Percentiles rank a stretch among this genome's conserved stretches.
Conservation (phyloP, 2,113 vertebrate genomes). For the Herpailurus yagouaroundi region DNA sequence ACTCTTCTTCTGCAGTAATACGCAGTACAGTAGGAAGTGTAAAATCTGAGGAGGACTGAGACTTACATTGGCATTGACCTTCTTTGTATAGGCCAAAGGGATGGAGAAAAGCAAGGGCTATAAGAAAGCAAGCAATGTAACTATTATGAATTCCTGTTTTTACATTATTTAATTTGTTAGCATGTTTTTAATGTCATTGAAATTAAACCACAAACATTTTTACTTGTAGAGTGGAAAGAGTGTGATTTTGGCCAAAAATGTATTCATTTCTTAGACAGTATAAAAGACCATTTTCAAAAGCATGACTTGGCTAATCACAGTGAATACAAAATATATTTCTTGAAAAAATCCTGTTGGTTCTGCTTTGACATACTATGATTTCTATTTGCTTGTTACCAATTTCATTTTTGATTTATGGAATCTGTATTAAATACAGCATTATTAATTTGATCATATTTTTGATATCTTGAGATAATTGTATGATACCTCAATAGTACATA, state of each 20-base stretch:
- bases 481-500: not conserved
- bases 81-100: not conserved
- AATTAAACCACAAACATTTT: slow-evolving; percentile 20
- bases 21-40: not conserved
- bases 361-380: not conserved
- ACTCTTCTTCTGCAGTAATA: not conserved
- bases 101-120: not conserved
- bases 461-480: not conserved
- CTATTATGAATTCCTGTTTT: not conserved
- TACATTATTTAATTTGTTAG: not conserved
- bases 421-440: not conserved
- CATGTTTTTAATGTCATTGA: not conserved
- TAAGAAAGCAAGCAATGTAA: not conserved
- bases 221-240: not conserved
- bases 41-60: not conserved
- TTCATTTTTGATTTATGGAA: not conserved
- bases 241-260: not conserved
- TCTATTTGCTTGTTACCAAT: not conserved
- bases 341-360: not conserved
- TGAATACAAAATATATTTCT: slow-evolving; percentile 20
- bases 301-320: not conserved
- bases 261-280: not conserved
- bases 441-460: slow-evolving; percentile 29
- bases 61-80: not conserved
- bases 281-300: not conserved